These are phyloP conservation scores for Epinephelus lanceolatus DNA, from an alignment of 2,113 vertebrate genomes.

Conservation along the genomic window DNA sequence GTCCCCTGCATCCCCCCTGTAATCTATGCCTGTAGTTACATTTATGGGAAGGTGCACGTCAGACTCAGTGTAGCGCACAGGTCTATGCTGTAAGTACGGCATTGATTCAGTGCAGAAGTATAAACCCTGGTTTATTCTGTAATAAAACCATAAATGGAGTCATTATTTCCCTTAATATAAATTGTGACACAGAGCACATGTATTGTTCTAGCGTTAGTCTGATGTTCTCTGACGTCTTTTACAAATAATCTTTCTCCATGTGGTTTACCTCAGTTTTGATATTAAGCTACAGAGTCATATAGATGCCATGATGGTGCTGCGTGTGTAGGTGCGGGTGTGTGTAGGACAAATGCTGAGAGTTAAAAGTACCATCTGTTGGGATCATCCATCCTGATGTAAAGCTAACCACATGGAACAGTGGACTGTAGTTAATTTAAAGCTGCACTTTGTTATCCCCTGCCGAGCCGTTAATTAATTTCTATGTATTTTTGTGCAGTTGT, in stretches of 20 bases:
- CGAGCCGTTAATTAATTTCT: constrained; percentile 49
- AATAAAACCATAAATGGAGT: background rate
- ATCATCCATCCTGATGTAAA: constrained; percentile 52
- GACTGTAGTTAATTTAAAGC: constrained; percentile 49
- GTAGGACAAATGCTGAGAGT: constrained; percentile 40
- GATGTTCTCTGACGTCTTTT: background rate
- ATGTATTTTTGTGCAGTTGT: constrained; percentile 38
- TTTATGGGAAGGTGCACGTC: no score
- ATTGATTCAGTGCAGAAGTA: no score
- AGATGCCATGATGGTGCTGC: background rate
- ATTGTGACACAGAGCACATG: background rate
- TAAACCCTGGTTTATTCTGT: background rate
- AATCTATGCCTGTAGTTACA: no score
- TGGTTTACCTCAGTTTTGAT: background rate
- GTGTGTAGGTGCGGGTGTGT: constrained; percentile 1
- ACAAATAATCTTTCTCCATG: background rate
- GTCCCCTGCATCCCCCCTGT: no score
- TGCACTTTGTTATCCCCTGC: constrained; percentile 35
- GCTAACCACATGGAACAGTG: constrained; percentile 60
- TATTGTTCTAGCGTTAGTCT: background rate
- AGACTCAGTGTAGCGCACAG: no score
- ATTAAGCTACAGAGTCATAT: background rate
- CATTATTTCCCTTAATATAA: background rate
- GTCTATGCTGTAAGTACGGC: no score
- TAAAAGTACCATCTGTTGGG: constrained; percentile 66